Conservation (phyloP, 2,888 invertebrate species). For the Chalcosyrphus nemorum region DNA sequence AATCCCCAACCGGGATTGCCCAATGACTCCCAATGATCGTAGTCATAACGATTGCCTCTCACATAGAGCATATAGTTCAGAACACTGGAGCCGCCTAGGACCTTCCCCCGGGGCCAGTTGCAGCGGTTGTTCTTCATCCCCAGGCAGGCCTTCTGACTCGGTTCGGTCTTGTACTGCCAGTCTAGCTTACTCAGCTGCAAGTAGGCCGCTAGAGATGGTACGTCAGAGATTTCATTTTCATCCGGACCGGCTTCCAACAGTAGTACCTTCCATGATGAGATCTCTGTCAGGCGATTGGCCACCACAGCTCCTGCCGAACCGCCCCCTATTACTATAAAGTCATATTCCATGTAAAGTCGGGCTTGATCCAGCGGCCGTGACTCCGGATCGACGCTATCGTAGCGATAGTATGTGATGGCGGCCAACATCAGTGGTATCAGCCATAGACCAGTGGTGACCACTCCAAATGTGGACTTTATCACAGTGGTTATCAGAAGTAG, state of each 20-base stretch:
- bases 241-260: slow-evolving; percentile 93
- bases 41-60: slow-evolving; percentile 91
- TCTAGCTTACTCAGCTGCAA: slow-evolving; percentile 92
- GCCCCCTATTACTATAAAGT: slow-evolving; percentile 92
- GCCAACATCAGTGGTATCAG: slow-evolving; percentile 91
- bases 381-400: slow-evolving; percentile 91
- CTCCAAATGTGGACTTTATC: slow-evolving; percentile 88
- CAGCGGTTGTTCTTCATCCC: slow-evolving; percentile 92
- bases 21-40: slow-evolving; percentile 92
- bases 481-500: slow-evolving; percentile 90
- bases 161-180: slow-evolving; percentile 95
- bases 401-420: slow-evolving; percentile 90
- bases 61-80: slow-evolving; percentile 96
- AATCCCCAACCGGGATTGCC: slow-evolving; percentile 96
- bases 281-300: slow-evolving; percentile 90
- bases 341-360: slow-evolving; percentile 88
- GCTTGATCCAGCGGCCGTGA: slow-evolving; percentile 88
- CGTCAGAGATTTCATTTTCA: slow-evolving; percentile 94
- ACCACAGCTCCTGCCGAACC: slow-evolving; percentile 96
- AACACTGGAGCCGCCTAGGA: slow-evolving; percentile 93
- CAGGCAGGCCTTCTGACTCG: slow-evolving; percentile 90
- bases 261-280: slow-evolving; percentile 89
- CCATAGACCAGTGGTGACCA: slow-evolving; percentile 91
- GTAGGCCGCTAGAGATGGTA: slow-evolving; percentile 93
- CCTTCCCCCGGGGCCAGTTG: slow-evolving; percentile 95